These are phyloP conservation scores for Drosophila subobscura DNA, from an alignment of 1,140 invertebrate genomes.

Conservation along the genomic window DNA sequence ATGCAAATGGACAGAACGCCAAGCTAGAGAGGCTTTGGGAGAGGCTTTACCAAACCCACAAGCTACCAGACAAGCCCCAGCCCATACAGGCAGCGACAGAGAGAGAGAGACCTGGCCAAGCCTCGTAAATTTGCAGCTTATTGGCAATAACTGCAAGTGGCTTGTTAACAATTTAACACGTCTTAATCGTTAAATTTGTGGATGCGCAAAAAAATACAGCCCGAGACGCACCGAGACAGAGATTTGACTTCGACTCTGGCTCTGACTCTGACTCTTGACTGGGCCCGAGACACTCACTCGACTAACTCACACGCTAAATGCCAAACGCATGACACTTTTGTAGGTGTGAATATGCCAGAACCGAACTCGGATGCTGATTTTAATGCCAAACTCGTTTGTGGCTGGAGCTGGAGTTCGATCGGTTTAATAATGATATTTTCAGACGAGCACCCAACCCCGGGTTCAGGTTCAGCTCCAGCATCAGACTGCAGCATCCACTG, in stretches of 20 bases:
- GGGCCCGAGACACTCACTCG: conserved; percentile 5
- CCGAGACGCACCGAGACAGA: conserved; percentile 6
- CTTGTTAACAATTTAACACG: conserved; percentile 84
- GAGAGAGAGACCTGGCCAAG: conserved; percentile 41
- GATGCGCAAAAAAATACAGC: conserved; percentile 40
- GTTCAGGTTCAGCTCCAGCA: conserved; percentile 4
- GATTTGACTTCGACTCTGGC: conserved; percentile 23
- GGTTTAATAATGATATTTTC: conserved; percentile 79
- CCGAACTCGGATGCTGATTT: conserved; percentile 19
- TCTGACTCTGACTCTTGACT: conserved; percentile 3
- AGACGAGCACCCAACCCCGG: conserved; percentile 29
- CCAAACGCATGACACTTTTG: conserved; percentile 68
- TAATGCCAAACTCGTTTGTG: conserved; percentile 59
- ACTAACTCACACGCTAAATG: conserved; percentile 61
- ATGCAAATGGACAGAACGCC: conserved; percentile 54
- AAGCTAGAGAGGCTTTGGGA: conserved; percentile 22
- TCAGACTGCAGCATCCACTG: conserved; percentile 2
- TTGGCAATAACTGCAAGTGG: conserved; percentile 83
- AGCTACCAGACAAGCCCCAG: conserved; percentile 13
- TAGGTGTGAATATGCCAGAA: conserved; percentile 33
- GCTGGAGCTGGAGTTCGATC: conserved; percentile 47
- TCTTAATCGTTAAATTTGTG: conserved; percentile 84
- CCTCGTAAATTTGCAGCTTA: conserved; percentile 83
- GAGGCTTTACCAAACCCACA: conserved; percentile 7
- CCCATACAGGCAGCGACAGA: conserved; percentile 6